Conservation (phyloP, 2,113 vertebrate species). For the Alectura lathami region DNA sequence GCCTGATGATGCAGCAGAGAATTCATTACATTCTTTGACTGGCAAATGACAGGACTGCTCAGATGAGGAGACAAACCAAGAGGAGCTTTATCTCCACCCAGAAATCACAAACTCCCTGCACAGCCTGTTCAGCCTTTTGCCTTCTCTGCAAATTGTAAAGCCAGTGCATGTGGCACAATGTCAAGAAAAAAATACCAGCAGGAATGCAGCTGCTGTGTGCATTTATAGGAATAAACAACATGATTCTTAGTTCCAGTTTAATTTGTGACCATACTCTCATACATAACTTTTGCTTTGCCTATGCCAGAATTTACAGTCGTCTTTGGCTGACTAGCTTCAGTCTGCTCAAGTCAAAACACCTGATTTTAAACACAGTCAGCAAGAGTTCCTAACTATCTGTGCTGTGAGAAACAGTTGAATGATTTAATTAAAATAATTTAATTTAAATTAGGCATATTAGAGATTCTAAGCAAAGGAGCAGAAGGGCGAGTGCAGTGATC, state of each 20-base stretch:
- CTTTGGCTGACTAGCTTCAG: neutral
- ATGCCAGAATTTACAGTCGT: rapidly evolving
- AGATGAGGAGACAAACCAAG: neutral
- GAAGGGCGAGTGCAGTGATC: neutral
- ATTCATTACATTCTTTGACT: neutral
- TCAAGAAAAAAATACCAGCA: neutral
- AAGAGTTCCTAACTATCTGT: neutral
- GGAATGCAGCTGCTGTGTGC: neutral
- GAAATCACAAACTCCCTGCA: neutral
- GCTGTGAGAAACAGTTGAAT: neutral
- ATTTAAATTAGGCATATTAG: slow-evolving; percentile 28
- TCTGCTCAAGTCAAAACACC: neutral
- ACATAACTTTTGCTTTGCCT: neutral
- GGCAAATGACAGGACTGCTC: neutral
- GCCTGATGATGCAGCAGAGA: neutral
- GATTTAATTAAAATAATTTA: slow-evolving; percentile 40
- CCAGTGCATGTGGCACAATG: neutral
- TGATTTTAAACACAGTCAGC: neutral
- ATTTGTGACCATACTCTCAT: neutral
- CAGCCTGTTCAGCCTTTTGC: neutral
- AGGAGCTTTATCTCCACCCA: neutral
- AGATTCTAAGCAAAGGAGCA: slow-evolving; percentile 20
- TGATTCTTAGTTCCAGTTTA: neutral
- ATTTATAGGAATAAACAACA: neutral
- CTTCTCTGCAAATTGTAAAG: neutral